A percentile compares a stretch with the other conserved stretches of the same genome.
phyloP scores from a whole-genome alignment of 2,797 vertebrate genomes.

The Paedocypris micromegethes region DNA sequence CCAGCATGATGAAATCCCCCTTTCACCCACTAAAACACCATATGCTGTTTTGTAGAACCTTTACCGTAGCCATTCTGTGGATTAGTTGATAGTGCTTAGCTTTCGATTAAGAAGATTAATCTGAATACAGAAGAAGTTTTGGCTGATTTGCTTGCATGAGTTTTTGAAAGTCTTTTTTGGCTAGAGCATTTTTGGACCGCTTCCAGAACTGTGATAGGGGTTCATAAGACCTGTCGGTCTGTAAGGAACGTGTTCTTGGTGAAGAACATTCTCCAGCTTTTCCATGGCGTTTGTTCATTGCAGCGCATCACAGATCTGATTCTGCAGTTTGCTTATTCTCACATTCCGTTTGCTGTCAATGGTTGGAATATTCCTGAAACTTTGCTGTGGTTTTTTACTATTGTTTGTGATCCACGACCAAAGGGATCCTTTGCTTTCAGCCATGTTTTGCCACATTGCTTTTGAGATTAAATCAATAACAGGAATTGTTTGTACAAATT shows the following conservation, averaged over 20 bases:
- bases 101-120: conserved; percentile 3
- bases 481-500: no score
- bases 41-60: conserved; percentile 20
- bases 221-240: not conserved
- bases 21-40: conserved; percentile 42
- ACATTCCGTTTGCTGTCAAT: conserved; percentile 52
- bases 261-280: conserved; percentile 19
- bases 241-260: conserved; percentile 2
- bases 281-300: conserved; percentile 32
- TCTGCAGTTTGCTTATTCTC: conserved; percentile 53
- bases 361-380: conserved; percentile 37
- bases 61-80: not conserved
- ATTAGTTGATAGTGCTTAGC: not conserved
- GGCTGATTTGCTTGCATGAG: not conserved
- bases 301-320: conserved; percentile 37
- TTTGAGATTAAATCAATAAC: conserved; percentile 24
- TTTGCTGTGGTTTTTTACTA: conserved; percentile 39
- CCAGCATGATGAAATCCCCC: conserved; percentile 39
- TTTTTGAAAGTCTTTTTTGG: not conserved
- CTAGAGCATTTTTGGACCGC: not conserved
- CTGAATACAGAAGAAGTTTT: not conserved
- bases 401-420: conserved; percentile 46
- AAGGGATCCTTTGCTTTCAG: conserved; percentile 50
- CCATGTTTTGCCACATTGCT: conserved; percentile 36
- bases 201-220: not conserved